Conservation (phyloP, 2,797 vertebrate genomes). For the Erpetoichthys calabaricus region DNA sequence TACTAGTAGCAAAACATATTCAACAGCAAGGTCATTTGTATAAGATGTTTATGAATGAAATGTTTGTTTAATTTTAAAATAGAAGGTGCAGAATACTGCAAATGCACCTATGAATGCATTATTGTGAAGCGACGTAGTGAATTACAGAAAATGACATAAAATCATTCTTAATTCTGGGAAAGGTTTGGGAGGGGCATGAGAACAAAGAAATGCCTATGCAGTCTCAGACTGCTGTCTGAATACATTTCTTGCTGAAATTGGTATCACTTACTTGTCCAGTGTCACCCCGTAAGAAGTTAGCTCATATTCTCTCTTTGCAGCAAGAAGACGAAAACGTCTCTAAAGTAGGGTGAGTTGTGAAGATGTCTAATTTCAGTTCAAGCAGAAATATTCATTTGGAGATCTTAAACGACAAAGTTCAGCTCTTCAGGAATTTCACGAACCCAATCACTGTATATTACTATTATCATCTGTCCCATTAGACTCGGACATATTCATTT, state of each 20-base stretch:
- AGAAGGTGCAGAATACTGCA: conserved; percentile 39
- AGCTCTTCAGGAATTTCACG: too few relatives aligned
- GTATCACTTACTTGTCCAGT: conserved; percentile 17
- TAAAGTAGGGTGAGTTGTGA: conserved; percentile 23
- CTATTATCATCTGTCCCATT: conserved; percentile 70
- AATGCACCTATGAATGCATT: conserved; percentile 32
- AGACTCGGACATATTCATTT: conserved; percentile 66
- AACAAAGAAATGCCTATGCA: conserved; percentile 34
- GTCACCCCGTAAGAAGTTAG: conserved; percentile 16
- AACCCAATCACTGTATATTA: conserved; percentile 68
- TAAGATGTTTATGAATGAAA: conserved; percentile 44
- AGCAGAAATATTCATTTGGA: conserved; percentile 30
- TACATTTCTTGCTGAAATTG: conserved; percentile 24
- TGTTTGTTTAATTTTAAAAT: conserved; percentile 42
- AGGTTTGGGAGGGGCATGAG: conserved; percentile 27
- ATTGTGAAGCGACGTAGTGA: conserved; percentile 37
- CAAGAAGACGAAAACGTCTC: conserved; percentile 36
- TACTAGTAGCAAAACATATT: conserved; percentile 51
- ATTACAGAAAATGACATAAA: conserved; percentile 27
- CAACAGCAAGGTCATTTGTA: conserved; percentile 37
- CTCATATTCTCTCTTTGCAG: conserved; percentile 28
- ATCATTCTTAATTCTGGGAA: conserved; percentile 31
- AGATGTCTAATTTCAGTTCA: conserved; percentile 22
- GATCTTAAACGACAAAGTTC: conserved; percentile 51
- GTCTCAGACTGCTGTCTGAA: conserved; percentile 25